These are phyloP conservation scores for Promerops cafer DNA, from an alignment of 2,113 vertebrate species.

Conservation along the genomic window DNA sequence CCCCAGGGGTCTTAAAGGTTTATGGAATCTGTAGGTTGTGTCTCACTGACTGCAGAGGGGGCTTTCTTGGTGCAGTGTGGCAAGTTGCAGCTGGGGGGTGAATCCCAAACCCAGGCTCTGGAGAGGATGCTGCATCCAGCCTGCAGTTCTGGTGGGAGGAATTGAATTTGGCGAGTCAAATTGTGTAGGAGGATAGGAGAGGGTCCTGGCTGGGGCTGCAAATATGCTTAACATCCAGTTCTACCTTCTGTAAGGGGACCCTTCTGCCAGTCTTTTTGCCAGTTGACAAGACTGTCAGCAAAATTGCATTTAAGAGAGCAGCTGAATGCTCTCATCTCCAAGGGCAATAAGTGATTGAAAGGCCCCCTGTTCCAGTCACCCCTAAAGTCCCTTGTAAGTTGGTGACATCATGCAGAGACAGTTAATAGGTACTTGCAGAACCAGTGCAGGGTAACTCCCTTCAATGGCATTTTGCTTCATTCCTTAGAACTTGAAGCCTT, in stretches of 20 bases:
- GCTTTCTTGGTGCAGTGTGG: not conserved
- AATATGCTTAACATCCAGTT: fast-evolving
- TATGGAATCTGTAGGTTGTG: not conserved
- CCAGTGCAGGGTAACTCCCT: not conserved
- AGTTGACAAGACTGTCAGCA: not conserved
- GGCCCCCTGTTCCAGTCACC: fast-evolving
- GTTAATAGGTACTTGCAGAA: not conserved
- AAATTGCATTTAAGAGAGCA: not conserved
- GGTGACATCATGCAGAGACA: not conserved
- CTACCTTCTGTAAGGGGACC: not conserved
- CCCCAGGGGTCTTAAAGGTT: not conserved
- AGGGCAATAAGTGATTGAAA: not conserved
- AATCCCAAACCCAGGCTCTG: not conserved
- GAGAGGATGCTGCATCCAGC: fast-evolving
- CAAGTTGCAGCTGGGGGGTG: not conserved
- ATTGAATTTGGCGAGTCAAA: not conserved
- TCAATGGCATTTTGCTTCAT: not conserved
- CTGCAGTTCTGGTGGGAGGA: not conserved
- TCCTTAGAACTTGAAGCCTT: not conserved
- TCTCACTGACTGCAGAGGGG: not conserved
- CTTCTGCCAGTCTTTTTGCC: not conserved
- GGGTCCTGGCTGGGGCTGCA: not conserved
- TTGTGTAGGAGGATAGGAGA: not conserved
- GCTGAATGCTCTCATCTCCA: not conserved
- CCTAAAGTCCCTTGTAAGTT: not conserved